phyloP scores from a whole-genome alignment of 2,113 vertebrate genomes.

The Excalfactoria chinensis region DNA sequence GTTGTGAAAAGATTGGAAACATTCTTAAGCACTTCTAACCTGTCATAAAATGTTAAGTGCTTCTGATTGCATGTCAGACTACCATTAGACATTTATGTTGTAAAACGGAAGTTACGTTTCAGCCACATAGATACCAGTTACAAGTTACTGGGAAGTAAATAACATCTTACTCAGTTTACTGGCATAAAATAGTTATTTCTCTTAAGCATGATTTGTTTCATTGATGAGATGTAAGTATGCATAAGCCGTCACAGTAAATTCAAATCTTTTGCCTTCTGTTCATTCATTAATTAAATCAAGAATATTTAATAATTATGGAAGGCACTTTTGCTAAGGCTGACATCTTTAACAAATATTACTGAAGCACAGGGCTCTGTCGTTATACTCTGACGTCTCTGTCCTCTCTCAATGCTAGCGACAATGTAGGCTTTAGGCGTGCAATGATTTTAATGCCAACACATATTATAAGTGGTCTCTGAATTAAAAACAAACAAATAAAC shows the following conservation, averaged over 20 bases:
- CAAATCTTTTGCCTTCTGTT: neutral
- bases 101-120: neutral
- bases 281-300: neutral
- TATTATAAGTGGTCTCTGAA: neutral
- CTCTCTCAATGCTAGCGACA: neutral
- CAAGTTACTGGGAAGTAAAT: neutral
- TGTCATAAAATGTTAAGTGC: neutral
- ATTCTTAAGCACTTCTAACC: neutral
- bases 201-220: neutral
- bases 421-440: neutral
- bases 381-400: rapidly evolving
- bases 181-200: neutral
- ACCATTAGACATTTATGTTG: neutral
- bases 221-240: neutral
- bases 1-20: neutral
- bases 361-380: neutral
- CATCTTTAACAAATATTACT: neutral
- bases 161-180: neutral
- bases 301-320: neutral
- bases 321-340: neutral
- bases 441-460: neutral
- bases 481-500: neutral
- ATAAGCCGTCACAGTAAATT: neutral
- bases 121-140: neutral
- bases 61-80: neutral